Conservation (phyloP, 2,888 invertebrate species). For the Perithous albicinctus region DNA sequence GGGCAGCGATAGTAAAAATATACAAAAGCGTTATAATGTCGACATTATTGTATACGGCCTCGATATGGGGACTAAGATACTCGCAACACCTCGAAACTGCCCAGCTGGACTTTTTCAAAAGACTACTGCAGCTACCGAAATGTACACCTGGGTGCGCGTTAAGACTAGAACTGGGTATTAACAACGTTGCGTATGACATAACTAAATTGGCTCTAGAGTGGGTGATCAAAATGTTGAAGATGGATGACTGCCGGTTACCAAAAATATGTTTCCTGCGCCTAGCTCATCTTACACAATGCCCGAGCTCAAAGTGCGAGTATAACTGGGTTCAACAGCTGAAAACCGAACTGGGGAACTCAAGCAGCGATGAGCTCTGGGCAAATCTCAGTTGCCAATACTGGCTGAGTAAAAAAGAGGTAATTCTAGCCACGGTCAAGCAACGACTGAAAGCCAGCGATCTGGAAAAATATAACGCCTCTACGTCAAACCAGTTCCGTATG, state of each 20-base stretch:
- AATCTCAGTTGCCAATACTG: neutral
- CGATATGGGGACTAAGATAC: conserved; percentile 10
- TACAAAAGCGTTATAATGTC: neutral
- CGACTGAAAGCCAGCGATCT: neutral
- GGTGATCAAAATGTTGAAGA: conserved; percentile 1
- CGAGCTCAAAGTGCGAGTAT: neutral
- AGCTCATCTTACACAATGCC: neutral
- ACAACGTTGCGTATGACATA: neutral
- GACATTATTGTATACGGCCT: conserved; percentile 5
- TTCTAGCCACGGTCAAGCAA: neutral
- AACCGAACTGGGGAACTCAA: neutral
- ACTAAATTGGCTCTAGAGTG: neutral
- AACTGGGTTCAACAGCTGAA: neutral
- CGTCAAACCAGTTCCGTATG: neutral
- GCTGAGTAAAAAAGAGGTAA: neutral
- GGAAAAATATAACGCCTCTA: neutral
- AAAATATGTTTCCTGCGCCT: neutral
- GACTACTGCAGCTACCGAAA: conserved; percentile 7
- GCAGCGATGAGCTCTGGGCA: neutral
- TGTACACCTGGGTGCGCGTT: neutral
- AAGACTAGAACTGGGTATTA: conserved; percentile 8
- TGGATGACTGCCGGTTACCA: neutral
- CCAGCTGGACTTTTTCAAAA: conserved; percentile 14
- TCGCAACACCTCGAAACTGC: neutral
- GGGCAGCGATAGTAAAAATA: conserved; percentile 3